Base-by-base conservation (phyloP, 2,888 invertebrate genomes). In the Stegophylla sp. region DNA sequence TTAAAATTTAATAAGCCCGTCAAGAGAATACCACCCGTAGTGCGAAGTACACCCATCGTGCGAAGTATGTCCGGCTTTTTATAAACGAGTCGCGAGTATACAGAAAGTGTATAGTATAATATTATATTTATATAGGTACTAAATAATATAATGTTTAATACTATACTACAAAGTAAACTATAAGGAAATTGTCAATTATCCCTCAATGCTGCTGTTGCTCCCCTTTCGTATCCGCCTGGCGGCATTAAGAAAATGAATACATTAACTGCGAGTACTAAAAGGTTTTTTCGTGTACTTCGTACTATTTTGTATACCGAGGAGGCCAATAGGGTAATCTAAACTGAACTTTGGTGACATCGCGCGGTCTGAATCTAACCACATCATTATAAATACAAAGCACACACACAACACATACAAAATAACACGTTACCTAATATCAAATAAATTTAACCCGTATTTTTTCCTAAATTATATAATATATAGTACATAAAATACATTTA, bases 261-360 rank as follows among this genome's bases (percentile, higher is more conserved):
- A 73, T 73, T 61, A 73, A n/a, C 7, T 45, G 10, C 15, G 15
- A 34, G 12, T 10, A 51, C 74, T 74, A 61, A 74, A 74, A 74
- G 48, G 17, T 63, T 63, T 28, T 51, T 48, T 34, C 10, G 2
- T 15, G 23, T 2, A 20, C 20, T 10, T 20, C n/a, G 5, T 56
- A 15, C 23, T 15, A 48, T 61, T 43, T 48, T 23, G 20, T 63
- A 20, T 3, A 45, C 12, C 0, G 0, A 0, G 3, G 4, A 59
- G 28, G 23, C 3, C 17, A 26, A 4, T 10, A n/a, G 12, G 7
- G 61, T 28, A 26, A 61, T 28, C 7, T 4, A 61, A 15, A 56
- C 28, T 41, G 15, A 72, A 72, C 53, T 72, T 72, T 72, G 41
- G 41, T 1, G 34, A 34, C 17, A n/a, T 51, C n/a, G 9, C 51